Evolutionary conservation across 2,888 invertebrate genomes (phyloP).

Genomic region (Caradrina kadenii): DNA sequence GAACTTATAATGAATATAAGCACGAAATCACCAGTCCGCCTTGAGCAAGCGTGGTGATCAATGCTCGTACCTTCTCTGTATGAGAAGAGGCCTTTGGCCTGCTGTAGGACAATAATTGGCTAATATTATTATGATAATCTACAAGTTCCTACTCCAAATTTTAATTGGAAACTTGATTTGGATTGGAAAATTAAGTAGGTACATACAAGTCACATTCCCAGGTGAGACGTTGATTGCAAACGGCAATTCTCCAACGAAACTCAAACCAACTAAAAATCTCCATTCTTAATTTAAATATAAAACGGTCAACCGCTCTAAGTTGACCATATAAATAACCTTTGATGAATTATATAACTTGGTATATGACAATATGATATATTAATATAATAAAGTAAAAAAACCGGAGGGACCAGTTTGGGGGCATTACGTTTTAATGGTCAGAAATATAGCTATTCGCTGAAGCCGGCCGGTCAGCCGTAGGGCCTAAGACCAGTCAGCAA

Average conservation of each 20-base stretch:
- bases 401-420: conserved; percentile 75
- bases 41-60: too few species aligned
- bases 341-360: conserved; percentile 85
- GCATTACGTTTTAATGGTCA: conserved; percentile 84
- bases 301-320: conserved; percentile 78
- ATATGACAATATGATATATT: conserved; percentile 85
- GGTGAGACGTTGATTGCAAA: conserved; percentile 27
- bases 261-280: conserved; percentile 62
- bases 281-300: conserved; percentile 65
- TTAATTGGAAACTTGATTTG: neutral
- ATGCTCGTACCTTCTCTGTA: too few species aligned
- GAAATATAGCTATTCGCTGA: conserved; percentile 80
- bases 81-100: too few species aligned
- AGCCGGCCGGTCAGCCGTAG: conserved; percentile 66
- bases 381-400: conserved; percentile 67
- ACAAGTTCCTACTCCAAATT: neutral
- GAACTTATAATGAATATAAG: too few species aligned
- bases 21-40: too few species aligned
- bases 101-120: too few species aligned
- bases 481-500: conserved; percentile 76
- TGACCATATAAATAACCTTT: conserved; percentile 86
- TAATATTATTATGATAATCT: too few species aligned
- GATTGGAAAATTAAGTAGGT: neutral
- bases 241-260: conserved; percentile 22
- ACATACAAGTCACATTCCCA: conserved; percentile 5